Evolutionary conservation across 2,797 vertebrate species (phyloP).

Genomic region (Xenopus petersii): DNA sequence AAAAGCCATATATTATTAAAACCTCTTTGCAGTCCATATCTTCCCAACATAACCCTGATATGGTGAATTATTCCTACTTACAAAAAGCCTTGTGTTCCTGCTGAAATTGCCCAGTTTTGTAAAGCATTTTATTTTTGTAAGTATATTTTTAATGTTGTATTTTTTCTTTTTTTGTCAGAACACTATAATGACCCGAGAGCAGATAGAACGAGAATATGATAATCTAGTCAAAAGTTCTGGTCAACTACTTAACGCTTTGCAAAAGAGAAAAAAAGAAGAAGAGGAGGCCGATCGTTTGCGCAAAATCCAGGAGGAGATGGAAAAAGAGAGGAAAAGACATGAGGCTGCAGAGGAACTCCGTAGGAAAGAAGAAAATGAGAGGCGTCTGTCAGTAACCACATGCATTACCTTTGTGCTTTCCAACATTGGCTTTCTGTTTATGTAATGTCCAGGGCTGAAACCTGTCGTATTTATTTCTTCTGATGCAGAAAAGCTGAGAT

Average conservation of each 20-base stretch:
- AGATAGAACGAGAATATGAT: constrained; percentile 84
- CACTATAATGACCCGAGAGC: constrained; percentile 79
- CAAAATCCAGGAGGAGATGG: constrained; percentile 93
- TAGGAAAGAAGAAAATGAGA: constrained; percentile 83
- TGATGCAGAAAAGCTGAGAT: constrained; percentile 86
- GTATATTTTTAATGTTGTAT: too few species aligned
- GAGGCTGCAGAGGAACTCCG: constrained; percentile 81
- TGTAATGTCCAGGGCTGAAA: neutral
- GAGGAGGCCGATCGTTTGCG: constrained; percentile 86
- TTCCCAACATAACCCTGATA: too few species aligned
- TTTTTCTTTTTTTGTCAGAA: constrained; percentile 56
- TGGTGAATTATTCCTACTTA: too few species aligned
- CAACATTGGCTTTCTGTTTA: neutral
- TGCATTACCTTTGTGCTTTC: neutral
- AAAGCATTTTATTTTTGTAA: neutral
- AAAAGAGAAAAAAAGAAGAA: constrained; percentile 92
- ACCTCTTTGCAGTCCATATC: too few species aligned
- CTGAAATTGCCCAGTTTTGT: neutral
- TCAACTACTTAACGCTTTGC: constrained; percentile 80
- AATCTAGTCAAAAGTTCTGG: constrained; percentile 83
- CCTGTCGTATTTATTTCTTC: neutral
- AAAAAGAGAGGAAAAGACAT: constrained; percentile 79
- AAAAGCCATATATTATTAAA: too few species aligned
- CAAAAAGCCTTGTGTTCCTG: too few species aligned
- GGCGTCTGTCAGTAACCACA: constrained; percentile 76